phyloP scores from a whole-genome alignment of 2,113 vertebrate species.

The Cynopterus brachyotis region DNA sequence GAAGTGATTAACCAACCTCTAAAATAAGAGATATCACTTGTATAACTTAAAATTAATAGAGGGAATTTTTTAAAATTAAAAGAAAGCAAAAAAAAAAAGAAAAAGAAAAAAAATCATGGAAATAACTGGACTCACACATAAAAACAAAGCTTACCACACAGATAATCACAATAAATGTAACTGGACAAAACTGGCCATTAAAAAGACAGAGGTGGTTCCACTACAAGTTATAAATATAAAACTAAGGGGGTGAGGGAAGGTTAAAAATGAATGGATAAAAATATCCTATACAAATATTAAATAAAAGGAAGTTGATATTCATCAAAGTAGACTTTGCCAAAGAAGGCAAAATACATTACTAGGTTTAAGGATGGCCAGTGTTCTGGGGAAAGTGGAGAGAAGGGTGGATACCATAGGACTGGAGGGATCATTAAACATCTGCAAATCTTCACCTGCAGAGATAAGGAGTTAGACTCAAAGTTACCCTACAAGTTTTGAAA shows the following conservation, averaged over 20 bases:
- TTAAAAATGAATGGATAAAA: not conserved
- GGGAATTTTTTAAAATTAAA: not conserved
- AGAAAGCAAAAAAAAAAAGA: not conserved
- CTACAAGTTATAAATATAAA: not conserved
- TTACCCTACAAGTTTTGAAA: not conserved
- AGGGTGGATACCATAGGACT: too few relatives aligned
- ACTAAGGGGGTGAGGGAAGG: not conserved
- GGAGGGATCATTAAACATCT: not conserved
- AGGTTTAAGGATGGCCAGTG: not conserved
- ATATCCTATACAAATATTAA: not conserved
- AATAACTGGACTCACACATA: not conserved
- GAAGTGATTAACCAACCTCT: not conserved
- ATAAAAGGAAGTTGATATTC: not conserved
- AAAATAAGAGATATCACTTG: not conserved
- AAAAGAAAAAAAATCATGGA: not conserved
- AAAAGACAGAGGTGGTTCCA: not conserved
- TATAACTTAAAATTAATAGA: not conserved
- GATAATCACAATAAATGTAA: conserved; percentile 56
- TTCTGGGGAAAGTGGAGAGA: not conserved
- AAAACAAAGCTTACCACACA: not conserved
- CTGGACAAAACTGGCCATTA: conserved; percentile 7
- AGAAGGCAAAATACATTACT: not conserved
- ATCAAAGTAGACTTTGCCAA: not conserved
- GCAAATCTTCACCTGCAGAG: not conserved
- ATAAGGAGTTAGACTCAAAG: not conserved